These are phyloP conservation scores for Pelmatolapia mariae DNA, from an alignment of 2,113 vertebrate genomes.

Conservation along the genomic window DNA sequence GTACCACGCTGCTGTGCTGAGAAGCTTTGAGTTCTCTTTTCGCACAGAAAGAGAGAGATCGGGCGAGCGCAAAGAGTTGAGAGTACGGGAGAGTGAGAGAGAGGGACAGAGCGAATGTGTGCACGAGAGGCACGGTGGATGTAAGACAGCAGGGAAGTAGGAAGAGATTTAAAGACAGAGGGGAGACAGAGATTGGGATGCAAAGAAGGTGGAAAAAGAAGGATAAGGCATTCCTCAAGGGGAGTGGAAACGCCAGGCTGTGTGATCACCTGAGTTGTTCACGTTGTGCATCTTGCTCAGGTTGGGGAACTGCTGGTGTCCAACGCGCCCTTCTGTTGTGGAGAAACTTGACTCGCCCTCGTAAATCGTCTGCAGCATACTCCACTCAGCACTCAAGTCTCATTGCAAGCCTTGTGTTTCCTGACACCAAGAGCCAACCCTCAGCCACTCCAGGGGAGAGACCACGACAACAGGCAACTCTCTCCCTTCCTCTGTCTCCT, in stretches of 20 bases:
- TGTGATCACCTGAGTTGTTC: conserved; percentile 93
- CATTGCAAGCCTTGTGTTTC: conserved; percentile 80
- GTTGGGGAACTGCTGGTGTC: conserved; percentile 83
- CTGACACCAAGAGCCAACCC: conserved; percentile 77
- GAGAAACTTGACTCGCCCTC: conserved; percentile 98
- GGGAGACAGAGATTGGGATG: not conserved
- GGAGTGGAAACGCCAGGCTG: not conserved
- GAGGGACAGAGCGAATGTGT: conserved; percentile 1
- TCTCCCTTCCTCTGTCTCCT: conserved; percentile 71
- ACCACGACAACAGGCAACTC: conserved; percentile 47
- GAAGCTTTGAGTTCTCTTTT: conserved; percentile 49
- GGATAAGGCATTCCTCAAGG: conserved; percentile 14
- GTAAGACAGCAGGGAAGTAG: conserved; percentile 2
- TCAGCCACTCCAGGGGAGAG: conserved; percentile 62
- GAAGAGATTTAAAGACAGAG: conserved; percentile 14
- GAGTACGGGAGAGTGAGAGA: conserved; percentile 2
- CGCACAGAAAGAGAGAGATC: conserved; percentile 39
- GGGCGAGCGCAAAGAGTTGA: conserved; percentile 41
- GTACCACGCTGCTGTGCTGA: conserved; percentile 44
- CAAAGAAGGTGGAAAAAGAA: not conserved
- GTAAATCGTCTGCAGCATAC: conserved; percentile 99
- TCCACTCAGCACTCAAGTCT: conserved; percentile 84
- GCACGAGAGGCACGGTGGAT: not conserved
- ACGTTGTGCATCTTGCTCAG: conserved; percentile 92
- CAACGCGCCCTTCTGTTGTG: conserved; percentile 86